phyloP scores from a whole-genome alignment of 92 coral and sea anemone genomes.

The Porites divaricata region DNA sequence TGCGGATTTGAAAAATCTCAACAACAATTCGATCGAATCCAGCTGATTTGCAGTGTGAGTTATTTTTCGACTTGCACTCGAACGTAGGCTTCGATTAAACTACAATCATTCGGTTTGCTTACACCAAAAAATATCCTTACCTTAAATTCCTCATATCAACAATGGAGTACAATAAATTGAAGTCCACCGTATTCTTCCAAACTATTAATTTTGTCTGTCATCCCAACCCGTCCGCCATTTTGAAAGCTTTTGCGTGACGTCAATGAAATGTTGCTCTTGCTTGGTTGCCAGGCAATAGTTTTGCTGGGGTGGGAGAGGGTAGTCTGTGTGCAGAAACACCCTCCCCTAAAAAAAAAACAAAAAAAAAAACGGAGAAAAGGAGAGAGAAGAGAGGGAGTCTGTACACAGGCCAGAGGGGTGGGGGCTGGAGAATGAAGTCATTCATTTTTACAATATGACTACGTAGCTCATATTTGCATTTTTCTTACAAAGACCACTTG shows the following conservation, averaged over 20 bases:
- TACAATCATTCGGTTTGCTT: background rate
- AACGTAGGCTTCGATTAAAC: background rate
- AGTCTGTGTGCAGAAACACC: background rate
- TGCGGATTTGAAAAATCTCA: background rate
- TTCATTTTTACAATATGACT: background rate
- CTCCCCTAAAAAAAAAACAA: background rate
- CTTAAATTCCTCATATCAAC: constrained; percentile 9
- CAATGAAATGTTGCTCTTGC: background rate
- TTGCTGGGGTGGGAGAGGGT: background rate
- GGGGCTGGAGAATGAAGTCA: background rate
- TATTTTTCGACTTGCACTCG: constrained; percentile 1
- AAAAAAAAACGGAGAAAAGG: no score
- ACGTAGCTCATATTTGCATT: no score
- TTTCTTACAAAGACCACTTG: no score
- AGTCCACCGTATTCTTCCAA: background rate
- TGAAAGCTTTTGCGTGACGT: constrained; percentile 21
- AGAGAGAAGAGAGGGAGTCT: no score
- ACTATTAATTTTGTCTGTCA: background rate
- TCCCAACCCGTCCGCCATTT: constrained; percentile 38
- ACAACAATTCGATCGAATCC: background rate
- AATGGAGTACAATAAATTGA: background rate
- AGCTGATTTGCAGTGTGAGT: background rate
- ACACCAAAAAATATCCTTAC: background rate
- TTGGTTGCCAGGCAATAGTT: constrained; percentile 21
- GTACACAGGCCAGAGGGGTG: no score